Evolutionary conservation across 1,140 invertebrate genomes (phyloP).

Genomic region (Orius insidiosus): DNA sequence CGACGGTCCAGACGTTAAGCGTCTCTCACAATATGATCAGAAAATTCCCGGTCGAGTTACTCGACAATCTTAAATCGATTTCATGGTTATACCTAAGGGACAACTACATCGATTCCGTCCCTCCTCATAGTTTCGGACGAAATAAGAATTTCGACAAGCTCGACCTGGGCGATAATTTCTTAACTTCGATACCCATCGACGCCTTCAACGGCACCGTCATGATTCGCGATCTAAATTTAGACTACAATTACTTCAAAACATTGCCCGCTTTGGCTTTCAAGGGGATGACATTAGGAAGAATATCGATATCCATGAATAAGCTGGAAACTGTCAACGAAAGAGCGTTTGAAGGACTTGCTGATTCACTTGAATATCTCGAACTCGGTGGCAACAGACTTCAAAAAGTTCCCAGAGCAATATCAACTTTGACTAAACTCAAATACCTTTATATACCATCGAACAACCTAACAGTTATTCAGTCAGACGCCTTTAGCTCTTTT

Average conservation of each 20-base stretch:
- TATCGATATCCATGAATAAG: slow-evolving; percentile 63
- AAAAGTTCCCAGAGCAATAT: slow-evolving; percentile 46
- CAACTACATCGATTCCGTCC: slow-evolving; percentile 54
- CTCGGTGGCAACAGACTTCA: slow-evolving; percentile 61
- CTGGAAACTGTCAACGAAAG: slow-evolving; percentile 45
- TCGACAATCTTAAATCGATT: slow-evolving; percentile 6
- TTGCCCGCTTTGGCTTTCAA: slow-evolving; percentile 46
- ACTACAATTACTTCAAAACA: slow-evolving; percentile 49
- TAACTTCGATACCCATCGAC: slow-evolving; percentile 38
- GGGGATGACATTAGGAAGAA: slow-evolving; percentile 46
- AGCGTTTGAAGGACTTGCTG: slow-evolving; percentile 49
- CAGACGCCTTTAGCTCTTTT: slow-evolving; percentile 34
- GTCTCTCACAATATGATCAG: slow-evolving; percentile 54
- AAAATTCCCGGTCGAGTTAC: slow-evolving; percentile 32
- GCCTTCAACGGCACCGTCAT: slow-evolving; percentile 50
- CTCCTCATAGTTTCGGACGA: slow-evolving; percentile 33
- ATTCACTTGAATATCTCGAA: slow-evolving; percentile 62
- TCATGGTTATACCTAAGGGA: slow-evolving; percentile 53
- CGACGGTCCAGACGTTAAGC: slow-evolving; percentile 49
- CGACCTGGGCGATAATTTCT: slow-evolving; percentile 65
- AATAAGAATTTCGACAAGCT: slow-evolving; percentile 54
- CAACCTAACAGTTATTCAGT: slow-evolving; percentile 36
- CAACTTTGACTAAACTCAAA: slow-evolving; percentile 39
- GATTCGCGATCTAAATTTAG: slow-evolving; percentile 61
- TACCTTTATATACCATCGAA: slow-evolving; percentile 73